Evolutionary conservation across 2,113 vertebrate genomes (phyloP), one percentile per base, ranked within the genome.

Genomic region (Caranx melampygus): DNA sequence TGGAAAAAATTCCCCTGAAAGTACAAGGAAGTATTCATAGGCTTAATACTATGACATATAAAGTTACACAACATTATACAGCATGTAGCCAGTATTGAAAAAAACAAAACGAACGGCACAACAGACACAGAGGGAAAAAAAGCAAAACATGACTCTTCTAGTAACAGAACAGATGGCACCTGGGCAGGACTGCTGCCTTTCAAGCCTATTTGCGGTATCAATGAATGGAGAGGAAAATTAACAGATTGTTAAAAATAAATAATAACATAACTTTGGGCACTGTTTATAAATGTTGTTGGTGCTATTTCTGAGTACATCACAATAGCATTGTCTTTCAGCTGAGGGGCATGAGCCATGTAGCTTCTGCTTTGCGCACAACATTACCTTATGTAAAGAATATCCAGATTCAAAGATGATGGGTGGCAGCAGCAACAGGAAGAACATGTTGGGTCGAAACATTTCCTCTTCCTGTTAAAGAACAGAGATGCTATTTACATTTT

Each of bases 381-480:
- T 3, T 63, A 98, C 98, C 96, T 99, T 99, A 79, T 99, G 98
- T 62, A 99, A 91, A 2, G 98, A 99, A 88, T 99, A 99, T 76
- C 98, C 98, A 1, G 98, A 99, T 85, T 99, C 98, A 94, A 99
- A 99, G 93, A 99, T 99, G 80, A 99, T 99, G 18, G 98, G 98
- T 1, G 98, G 98, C 71, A 99, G 96, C 67, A 99, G 94, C 82
- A 99, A 94, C 58, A 99, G 96, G 92, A 99, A 99, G 94, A 99
- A 99, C 98, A 99, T 99, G 91, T 99, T 99, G 81, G 98, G 98
- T 34, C 97, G 96, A 93, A 99, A 99, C 98, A 99, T 99, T 89
- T 99, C 98, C 91, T 99, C 98, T 87, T 99, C 98, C 98, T 99
- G 90, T 88, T 44, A 91, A 18, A 91, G 14, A 92, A 86, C 74